phyloP scores from a whole-genome alignment of 2,113 vertebrate species.

The Microcebus lehilahytsara region DNA sequence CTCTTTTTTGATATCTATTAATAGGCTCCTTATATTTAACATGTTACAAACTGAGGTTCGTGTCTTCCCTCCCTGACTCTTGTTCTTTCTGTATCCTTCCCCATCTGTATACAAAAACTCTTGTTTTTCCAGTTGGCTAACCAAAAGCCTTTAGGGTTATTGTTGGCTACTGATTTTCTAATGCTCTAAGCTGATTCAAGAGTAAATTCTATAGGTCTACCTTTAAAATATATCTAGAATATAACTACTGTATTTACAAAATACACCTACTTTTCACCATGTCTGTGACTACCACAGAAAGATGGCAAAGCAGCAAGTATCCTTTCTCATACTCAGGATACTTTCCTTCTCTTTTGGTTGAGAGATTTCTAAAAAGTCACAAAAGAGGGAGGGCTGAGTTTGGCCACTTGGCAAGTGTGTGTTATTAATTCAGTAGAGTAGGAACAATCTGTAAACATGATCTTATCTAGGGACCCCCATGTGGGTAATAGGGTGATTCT shows the following conservation, averaged over 20 bases:
- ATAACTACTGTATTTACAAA: not conserved
- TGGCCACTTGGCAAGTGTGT: not conserved
- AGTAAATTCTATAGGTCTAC: not conserved
- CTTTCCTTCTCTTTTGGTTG: not conserved
- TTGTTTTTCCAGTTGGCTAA: not conserved
- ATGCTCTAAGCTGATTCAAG: not conserved
- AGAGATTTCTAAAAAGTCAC: not conserved
- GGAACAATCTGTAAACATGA: not conserved
- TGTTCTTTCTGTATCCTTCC: not conserved
- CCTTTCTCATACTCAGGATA: not conserved
- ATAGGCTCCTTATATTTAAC: not conserved
- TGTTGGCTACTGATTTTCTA: not conserved
- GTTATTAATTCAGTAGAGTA: not conserved
- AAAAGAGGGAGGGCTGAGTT: not conserved
- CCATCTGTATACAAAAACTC: not conserved
- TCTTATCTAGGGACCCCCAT: not conserved
- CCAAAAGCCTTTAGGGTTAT: not conserved
- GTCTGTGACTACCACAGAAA: not conserved
- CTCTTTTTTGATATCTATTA: not conserved
- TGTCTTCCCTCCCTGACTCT: not conserved
- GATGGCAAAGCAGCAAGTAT: not conserved
- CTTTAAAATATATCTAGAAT: not conserved
- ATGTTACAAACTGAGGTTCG: not conserved
- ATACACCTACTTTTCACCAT: not conserved
- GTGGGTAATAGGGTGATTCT: not conserved